A percentile compares a stretch with the other conserved stretches of the same genome.
phyloP scores from a whole-genome alignment of 2,888 invertebrate species.

The Malachius bipustulatus region DNA sequence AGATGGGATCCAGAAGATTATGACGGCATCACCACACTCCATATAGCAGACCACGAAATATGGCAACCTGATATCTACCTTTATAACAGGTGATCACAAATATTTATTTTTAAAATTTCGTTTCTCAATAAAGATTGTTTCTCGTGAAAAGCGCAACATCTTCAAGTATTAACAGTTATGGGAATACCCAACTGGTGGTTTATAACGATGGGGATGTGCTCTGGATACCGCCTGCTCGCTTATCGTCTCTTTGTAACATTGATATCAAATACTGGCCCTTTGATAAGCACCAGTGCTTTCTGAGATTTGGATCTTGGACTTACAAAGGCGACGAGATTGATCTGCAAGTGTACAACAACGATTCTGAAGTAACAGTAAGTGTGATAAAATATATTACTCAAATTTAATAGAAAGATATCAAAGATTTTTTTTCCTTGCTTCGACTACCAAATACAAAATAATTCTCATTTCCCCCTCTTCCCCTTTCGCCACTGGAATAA shows the following conservation, averaged over 20 bases:
- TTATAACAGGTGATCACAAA: constrained; percentile 46
- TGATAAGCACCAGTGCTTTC: constrained; percentile 53
- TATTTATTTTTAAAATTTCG: too few relatives aligned
- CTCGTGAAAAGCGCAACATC: too few relatives aligned
- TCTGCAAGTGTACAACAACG: constrained; percentile 27
- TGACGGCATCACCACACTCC: constrained; percentile 47
- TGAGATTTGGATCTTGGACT: constrained; percentile 66
- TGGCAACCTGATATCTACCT: constrained; percentile 69
- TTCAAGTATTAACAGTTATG: constrained; percentile 46
- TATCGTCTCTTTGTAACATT: constrained; percentile 50
- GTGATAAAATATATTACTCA: too few relatives aligned
- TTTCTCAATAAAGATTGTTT: too few relatives aligned
- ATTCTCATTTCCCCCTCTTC: too few relatives aligned
- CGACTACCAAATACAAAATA: too few relatives aligned
- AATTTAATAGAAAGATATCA: too few relatives aligned
- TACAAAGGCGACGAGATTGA: constrained; percentile 49
- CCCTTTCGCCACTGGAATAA: too few relatives aligned
- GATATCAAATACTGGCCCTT: constrained; percentile 64
- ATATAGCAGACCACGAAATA: constrained; percentile 57
- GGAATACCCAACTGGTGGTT: constrained; percentile 44
- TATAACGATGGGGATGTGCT: constrained; percentile 41
- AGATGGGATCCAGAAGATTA: constrained; percentile 58
- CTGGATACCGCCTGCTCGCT: constrained; percentile 59
- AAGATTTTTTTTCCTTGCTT: too few relatives aligned
- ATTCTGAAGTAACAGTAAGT: constrained; percentile 24